Base-by-base conservation (phyloP, 2,888 invertebrate species). In the Himalopsyche japonica region DNA sequence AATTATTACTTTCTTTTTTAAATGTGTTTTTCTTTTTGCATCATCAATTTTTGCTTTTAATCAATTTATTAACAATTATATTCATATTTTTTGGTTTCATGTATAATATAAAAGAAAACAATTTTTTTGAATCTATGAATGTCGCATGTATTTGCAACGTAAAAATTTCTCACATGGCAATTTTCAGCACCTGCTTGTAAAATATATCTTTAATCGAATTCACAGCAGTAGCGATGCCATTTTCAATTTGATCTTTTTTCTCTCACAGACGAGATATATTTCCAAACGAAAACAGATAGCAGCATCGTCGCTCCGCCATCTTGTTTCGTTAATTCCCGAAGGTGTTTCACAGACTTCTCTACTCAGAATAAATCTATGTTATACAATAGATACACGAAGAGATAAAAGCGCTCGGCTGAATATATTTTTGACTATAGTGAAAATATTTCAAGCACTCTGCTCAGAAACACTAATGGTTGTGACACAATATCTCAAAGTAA, bases 241-340 rank as follows among this genome's bases (percentile, higher is more conserved):
- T 86, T 86, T 82, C 86, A 85, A 86, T 86, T 84, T 83, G 70
- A 85, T 86, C 80, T 83, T 79, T 81, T 82, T 84, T 80, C 76
- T 34, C 32, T 8, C 37, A 30, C 24, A 78, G 43, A 48, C 49
- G 76, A 82, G 82, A 83, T 86, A 82, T 86, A 82, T 76, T 85
- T 82, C 70, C 83, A 83, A 85, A 86, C 82, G 83, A 86, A 86
- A 84, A 86, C 83, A 84, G 84, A 85, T 83, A 86, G 84, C 80
- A 82, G 57, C 83, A 57, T 37, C 24, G 83, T 64, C 57, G n/a
- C 43, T 48, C 82, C 83, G 86, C 86, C 86, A 86, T 86, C 86
- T 86, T 86, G 85, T 83, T 82, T 70, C 82, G 86, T 47, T 84
- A 84, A 87, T 87, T 86, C 87, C 87, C 84, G 84, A 82, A 86